A percentile compares a stretch with the other conserved stretches of the same genome.
Conservation (phyloP, 2,888 invertebrate species). For the Trichogramma evanescens region DNA sequence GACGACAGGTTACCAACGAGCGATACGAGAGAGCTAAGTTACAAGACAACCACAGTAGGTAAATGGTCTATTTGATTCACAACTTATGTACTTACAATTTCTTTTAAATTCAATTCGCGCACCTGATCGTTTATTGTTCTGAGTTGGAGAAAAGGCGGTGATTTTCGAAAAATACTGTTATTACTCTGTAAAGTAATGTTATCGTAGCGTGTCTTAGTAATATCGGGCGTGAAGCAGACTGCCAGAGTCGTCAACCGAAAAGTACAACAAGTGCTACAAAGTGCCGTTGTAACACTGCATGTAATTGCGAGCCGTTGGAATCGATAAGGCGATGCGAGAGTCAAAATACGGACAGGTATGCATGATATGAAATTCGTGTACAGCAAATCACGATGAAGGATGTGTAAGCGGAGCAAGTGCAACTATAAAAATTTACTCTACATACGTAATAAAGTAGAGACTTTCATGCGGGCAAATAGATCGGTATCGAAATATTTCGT, state of each 20-base stretch:
- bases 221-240: neutral
- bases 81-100: no score
- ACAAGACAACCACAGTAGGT: constrained; percentile 38
- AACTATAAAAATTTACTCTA: no score
- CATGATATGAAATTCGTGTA: no score
- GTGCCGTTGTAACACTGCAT: no score
- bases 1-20: constrained; percentile 52
- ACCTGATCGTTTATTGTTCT: neutral
- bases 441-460: no score
- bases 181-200: constrained; percentile 11
- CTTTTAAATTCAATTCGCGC: no score
- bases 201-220: constrained; percentile 8
- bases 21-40: constrained; percentile 48
- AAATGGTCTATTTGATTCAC: no score
- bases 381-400: no score
- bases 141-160: neutral
- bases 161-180: neutral
- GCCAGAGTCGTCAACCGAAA: neutral
- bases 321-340: neutral
- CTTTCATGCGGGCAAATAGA: no score
- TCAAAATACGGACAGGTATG: neutral
- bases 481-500: no score
- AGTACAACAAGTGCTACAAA: neutral
- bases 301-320: neutral
- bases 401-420: no score